Evolutionary conservation across 2,888 invertebrate species (phyloP).

Genomic region (Cataglyphis cursor): DNA sequence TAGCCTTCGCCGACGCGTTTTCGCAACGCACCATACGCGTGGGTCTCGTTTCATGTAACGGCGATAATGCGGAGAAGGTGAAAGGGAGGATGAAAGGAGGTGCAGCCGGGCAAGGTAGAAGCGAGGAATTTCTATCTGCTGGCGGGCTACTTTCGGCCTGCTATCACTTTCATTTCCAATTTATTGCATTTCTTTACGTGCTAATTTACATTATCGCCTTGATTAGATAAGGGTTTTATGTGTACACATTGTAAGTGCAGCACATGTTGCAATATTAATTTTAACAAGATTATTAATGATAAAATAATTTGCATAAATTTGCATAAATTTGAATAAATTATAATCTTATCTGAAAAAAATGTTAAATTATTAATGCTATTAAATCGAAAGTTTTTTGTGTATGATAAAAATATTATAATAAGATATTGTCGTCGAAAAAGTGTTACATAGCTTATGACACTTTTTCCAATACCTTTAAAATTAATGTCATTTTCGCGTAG

Average conservation of each 20-base stretch:
- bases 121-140: constrained; percentile 25
- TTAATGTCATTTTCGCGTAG: constrained; percentile 40
- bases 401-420: too few species aligned
- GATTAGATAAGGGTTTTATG: background rate
- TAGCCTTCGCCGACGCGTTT: constrained; percentile 63
- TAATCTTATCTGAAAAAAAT: background rate
- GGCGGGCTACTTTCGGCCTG: constrained; percentile 21
- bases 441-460: background rate
- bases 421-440: background rate
- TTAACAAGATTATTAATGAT: background rate
- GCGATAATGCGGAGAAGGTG: constrained; percentile 41
- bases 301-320: background rate
- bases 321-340: background rate
- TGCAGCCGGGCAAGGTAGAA: constrained; percentile 43
- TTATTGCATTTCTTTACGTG: background rate
- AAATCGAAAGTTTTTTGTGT: background rate
- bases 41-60: constrained; percentile 54
- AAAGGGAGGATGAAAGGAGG: constrained; percentile 47
- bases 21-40: constrained; percentile 52
- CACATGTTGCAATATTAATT: background rate
- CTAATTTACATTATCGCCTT: background rate
- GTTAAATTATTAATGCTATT: background rate
- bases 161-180: constrained; percentile 6
- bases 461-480: background rate
- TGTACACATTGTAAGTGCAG: background rate